These are phyloP conservation scores for Epinotia nisella DNA, from an alignment of 2,888 invertebrate genomes.

Conservation along the genomic window DNA sequence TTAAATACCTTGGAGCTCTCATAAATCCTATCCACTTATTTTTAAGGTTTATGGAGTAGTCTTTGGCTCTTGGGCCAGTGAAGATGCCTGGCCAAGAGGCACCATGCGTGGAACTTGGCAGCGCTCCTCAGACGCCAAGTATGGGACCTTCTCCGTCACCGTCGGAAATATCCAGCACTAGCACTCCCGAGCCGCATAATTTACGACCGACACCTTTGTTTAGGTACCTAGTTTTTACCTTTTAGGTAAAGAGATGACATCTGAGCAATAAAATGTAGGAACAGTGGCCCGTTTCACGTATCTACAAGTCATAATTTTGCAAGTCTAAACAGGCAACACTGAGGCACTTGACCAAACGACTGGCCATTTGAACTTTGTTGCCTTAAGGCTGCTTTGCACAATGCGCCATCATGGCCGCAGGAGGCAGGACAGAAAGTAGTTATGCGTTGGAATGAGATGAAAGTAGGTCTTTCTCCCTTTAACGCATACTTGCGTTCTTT, in stretches of 20 bases:
- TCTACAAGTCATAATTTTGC: no score
- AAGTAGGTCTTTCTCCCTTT: no score
- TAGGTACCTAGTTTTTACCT: slow-evolving; percentile 58
- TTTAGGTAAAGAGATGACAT: background rate
- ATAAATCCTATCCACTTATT: background rate
- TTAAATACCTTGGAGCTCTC: background rate
- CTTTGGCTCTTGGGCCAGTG: slow-evolving; percentile 24
- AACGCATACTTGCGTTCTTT: no score
- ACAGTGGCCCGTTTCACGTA: no score
- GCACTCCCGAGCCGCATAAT: slow-evolving; percentile 73
- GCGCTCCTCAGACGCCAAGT: slow-evolving; percentile 68
- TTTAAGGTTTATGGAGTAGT: slow-evolving; percentile 25
- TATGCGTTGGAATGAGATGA: no score
- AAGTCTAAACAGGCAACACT: no score
- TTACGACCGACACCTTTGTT: slow-evolving; percentile 73
- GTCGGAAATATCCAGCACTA: slow-evolving; percentile 77
- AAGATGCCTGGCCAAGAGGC: slow-evolving; percentile 74
- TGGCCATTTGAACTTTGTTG: no score
- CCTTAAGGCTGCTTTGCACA: no score
- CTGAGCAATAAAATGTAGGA: no score
- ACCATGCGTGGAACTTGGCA: slow-evolving; percentile 73
- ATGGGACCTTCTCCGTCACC: slow-evolving; percentile 70
- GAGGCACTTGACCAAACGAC: no score
- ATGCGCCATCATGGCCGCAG: no score
- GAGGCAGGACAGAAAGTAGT: no score